A percentile compares a stretch with the other conserved stretches of the same genome.
Evolutionary conservation across 64 coral and sea anemone genomes (phyloP).

Genomic region (Montipora foliosa): DNA sequence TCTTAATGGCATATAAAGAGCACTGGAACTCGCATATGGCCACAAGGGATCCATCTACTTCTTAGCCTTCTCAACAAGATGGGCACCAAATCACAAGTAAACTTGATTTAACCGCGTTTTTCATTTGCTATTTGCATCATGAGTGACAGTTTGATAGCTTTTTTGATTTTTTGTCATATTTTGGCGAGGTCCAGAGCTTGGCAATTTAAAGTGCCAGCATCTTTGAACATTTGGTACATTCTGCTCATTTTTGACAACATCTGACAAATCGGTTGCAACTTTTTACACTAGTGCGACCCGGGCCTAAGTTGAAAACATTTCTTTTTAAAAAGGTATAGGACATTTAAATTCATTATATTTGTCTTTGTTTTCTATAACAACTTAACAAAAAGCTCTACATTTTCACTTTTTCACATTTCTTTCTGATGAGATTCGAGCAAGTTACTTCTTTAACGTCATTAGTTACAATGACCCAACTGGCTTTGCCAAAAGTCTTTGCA

Average conservation of each 20-base stretch:
- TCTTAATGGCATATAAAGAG: background rate
- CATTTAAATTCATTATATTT: no score
- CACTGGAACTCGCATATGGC: no score
- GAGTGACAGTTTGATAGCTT: background rate
- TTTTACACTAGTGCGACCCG: no score
- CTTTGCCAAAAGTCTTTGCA: no score
- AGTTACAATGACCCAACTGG: no score
- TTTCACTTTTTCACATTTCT: no score
- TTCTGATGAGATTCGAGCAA: no score
- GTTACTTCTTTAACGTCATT: no score
- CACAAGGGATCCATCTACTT: background rate
- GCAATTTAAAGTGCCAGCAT: background rate
- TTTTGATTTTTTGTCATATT: background rate
- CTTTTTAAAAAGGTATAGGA: no score
- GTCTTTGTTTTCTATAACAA: no score
- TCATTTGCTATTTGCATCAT: background rate
- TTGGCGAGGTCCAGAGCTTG: background rate
- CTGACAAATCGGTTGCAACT: background rate
- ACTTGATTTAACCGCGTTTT: background rate
- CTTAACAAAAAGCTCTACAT: no score
- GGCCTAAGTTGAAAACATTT: no score
- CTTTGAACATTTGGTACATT: constrained; percentile 1
- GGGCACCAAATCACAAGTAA: background rate
- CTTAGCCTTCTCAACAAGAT: background rate
- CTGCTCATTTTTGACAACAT: background rate